Evolutionary conservation across 2,113 vertebrate species (phyloP).

Genomic region (Semicossyphus pulcher): DNA sequence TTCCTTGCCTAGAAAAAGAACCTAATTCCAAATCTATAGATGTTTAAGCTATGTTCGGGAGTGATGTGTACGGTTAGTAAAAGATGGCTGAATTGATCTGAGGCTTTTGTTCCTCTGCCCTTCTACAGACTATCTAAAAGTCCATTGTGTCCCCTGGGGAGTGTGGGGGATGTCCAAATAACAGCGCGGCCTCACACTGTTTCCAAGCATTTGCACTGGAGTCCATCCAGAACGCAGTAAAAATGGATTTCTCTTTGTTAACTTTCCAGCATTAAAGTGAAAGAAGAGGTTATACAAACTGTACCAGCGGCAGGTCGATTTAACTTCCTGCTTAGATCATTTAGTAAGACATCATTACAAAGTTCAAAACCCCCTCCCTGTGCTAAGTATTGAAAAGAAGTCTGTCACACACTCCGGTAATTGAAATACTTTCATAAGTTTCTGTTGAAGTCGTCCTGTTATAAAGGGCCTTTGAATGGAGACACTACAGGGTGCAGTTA

Average conservation of each 20-base stretch:
- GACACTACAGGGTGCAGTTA: slow-evolving; percentile 71
- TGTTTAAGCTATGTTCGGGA: no score
- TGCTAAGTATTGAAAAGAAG: slow-evolving; percentile 26
- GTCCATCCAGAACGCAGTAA: slow-evolving; percentile 46
- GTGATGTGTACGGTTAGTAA: slow-evolving; percentile 3
- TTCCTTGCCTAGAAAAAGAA: no score
- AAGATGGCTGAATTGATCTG: slow-evolving; percentile 12
- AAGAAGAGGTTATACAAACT: slow-evolving; percentile 44
- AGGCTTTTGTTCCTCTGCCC: slow-evolving; percentile 20
- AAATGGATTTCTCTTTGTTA: slow-evolving; percentile 54
- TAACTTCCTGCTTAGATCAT: slow-evolving; percentile 54
- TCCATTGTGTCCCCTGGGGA: slow-evolving; percentile 25
- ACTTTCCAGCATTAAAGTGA: slow-evolving; percentile 37
- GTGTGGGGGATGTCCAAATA: slow-evolving; percentile 44
- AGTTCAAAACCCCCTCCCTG: slow-evolving; percentile 12
- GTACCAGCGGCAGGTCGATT: slow-evolving; percentile 33
- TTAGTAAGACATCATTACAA: slow-evolving; percentile 62
- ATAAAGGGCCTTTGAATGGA: slow-evolving; percentile 64
- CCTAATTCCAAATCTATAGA: neutral
- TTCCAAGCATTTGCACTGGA: slow-evolving; percentile 55
- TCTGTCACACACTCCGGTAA: slow-evolving; percentile 52
- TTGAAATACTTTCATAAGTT: slow-evolving; percentile 69
- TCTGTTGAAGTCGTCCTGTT: slow-evolving; percentile 54
- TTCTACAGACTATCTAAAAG: slow-evolving; percentile 33
- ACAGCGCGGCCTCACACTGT: slow-evolving; percentile 46